These are phyloP conservation scores for Cryptomyrus ogoouensis DNA, from an alignment of 2,113 vertebrate genomes.

Conservation along the genomic window DNA sequence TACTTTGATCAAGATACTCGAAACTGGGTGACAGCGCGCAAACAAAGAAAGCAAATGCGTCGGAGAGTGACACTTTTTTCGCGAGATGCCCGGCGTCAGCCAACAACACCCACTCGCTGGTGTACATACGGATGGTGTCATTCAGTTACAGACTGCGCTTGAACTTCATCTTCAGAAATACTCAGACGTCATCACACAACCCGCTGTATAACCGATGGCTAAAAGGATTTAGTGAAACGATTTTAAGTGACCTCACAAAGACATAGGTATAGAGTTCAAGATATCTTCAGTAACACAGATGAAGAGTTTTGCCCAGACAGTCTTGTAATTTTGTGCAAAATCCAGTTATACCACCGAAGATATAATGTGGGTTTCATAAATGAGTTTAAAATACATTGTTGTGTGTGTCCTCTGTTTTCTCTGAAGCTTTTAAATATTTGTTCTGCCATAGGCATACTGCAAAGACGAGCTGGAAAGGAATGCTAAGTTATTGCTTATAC, in stretches of 20 bases:
- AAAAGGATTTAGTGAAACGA: background rate
- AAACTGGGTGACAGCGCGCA: conserved; percentile 1
- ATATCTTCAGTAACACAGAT: background rate
- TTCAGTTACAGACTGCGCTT: background rate
- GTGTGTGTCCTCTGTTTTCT: background rate
- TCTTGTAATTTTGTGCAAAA: background rate
- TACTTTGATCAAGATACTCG: conserved; percentile 26
- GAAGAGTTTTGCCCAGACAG: background rate
- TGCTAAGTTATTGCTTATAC: background rate
- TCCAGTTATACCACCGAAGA: background rate
- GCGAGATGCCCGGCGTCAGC: background rate
- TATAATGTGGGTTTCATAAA: background rate
- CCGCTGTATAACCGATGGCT: background rate
- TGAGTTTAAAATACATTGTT: background rate
- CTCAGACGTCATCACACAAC: background rate
- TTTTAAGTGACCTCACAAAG: background rate
- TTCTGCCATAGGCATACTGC: background rate
- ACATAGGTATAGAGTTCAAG: background rate
- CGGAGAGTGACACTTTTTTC: background rate
- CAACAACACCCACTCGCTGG: background rate
- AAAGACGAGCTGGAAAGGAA: background rate
- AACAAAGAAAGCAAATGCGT: background rate
- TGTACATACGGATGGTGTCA: background rate
- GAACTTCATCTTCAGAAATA: background rate
- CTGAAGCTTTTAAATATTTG: background rate